Base-by-base conservation (phyloP, 2,797 vertebrate genomes). In the Catamblyrhynchus diadema region DNA sequence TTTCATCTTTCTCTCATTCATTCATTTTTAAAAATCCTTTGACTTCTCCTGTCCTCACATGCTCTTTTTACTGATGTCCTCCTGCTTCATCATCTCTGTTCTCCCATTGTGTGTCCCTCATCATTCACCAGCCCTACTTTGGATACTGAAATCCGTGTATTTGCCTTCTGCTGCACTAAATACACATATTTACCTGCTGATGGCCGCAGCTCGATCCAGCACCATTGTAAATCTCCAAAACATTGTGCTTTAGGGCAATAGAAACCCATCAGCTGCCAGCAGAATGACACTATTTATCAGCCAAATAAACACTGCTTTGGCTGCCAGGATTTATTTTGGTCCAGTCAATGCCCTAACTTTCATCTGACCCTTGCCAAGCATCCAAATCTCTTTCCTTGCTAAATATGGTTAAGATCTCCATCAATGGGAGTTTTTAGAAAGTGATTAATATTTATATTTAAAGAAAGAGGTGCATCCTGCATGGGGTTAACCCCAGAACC, bases 371-470 rank as follows among this genome's bases (percentile, higher is more conserved):
- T 88, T 60, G 33, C 48, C 62, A 86, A 75, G 51, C 44, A 61
- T 60, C 77, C 14, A 2, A 48, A 86, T 74, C 28, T 80, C 24
- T 28, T 78, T 78, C 25, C 62, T 72, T 78, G 53, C 25, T 86
- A 83, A 39, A 42, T 37, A 4, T 14, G 11, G 42, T 57, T 74
- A n/a, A 72, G 86, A 88, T 75, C 59, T 81, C 70, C 62, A 81
- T 67, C 91, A 88, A 21, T 2, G 56, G 16, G 44, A 84, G 27
- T 48, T 84, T 94, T 84, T 61, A 75, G 44, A 37, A 79, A 59
- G 53, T 64, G 41, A 95, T 90, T 91, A 86, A 93, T 94, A 95
- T 81, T 93, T 57, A 84, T 60, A 59, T 84, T 73, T 32, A 19
- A 93, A 79, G n/a, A 57, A 50, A 82, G 28, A 48, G 15, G 10